These are phyloP conservation scores for Periplaneta americana DNA, from an alignment of 1,140 invertebrate species.

Conservation along the genomic window DNA sequence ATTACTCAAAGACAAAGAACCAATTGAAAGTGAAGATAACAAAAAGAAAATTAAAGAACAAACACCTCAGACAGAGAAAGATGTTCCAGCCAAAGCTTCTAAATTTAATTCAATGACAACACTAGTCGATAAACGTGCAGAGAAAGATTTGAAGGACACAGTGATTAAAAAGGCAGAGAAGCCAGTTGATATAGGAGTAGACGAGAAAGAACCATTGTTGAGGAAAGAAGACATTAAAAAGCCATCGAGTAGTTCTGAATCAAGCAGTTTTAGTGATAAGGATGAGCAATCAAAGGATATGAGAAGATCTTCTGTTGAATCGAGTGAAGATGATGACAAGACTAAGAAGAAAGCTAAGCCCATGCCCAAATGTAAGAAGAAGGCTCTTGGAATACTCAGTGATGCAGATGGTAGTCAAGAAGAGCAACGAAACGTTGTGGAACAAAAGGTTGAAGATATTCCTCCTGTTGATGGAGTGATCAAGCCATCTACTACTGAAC, in stretches of 20 bases:
- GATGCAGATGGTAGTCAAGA: slow-evolving; percentile 3
- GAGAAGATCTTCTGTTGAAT: background rate
- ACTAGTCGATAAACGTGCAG: background rate
- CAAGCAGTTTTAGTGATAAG: background rate
- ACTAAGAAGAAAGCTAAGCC: slow-evolving; percentile 9
- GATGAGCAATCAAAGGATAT: background rate
- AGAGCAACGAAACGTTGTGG: background rate
- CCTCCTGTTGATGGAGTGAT: background rate
- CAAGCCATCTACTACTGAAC: background rate
- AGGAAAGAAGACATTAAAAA: background rate
- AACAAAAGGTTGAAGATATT: background rate
- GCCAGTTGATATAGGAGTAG: background rate
- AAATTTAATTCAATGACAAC: slow-evolving; percentile 14
- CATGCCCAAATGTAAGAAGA: slow-evolving; percentile 19
- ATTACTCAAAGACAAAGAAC: background rate
- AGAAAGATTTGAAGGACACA: slow-evolving; percentile 19
- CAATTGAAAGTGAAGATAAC: background rate
- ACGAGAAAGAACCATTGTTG: background rate
- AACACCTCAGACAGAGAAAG: background rate
- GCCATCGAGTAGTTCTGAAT: too few relatives aligned
- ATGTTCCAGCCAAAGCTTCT: background rate
- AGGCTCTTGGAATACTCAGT: slow-evolving; percentile 16
- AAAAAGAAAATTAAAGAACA: background rate
- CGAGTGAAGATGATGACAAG: slow-evolving; percentile 10
- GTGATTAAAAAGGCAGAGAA: slow-evolving; percentile 15